These are phyloP conservation scores for Cyphomyrus plagiostoma DNA, from an alignment of 2,113 vertebrate species.

Conservation along the genomic window DNA sequence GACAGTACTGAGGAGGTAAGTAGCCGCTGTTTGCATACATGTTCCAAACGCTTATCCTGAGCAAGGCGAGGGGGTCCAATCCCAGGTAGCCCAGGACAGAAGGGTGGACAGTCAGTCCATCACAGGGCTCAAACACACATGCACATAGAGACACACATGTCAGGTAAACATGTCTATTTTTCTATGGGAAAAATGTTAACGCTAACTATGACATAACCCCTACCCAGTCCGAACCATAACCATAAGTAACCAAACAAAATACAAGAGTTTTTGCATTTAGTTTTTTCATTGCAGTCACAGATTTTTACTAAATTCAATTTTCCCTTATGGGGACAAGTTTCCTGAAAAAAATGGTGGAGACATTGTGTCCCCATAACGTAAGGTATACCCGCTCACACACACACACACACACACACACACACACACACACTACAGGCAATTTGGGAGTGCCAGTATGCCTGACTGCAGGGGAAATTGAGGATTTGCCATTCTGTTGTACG, in stretches of 20 bases:
- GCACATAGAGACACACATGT: not conserved
- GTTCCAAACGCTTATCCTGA: not conserved
- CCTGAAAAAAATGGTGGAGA: no score
- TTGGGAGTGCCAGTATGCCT: not conserved
- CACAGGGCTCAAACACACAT: not conserved
- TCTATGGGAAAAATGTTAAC: not conserved
- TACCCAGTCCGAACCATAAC: not conserved
- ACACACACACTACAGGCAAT: not conserved
- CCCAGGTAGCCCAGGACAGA: not conserved
- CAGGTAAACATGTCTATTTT: not conserved
- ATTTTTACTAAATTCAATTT: not conserved
- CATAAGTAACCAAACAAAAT: not conserved
- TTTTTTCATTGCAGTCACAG: not conserved
- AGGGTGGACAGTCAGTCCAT: not conserved
- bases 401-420: not conserved
- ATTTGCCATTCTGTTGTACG: not conserved
- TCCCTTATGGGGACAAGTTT: not conserved
- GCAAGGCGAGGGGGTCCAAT: not conserved
- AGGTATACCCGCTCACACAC: not conserved
- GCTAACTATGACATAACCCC: not conserved
- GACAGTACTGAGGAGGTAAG: no score
- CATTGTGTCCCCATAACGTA: not conserved
- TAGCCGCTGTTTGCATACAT: not conserved
- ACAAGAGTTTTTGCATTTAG: not conserved
- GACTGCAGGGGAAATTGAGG: not conserved